These are phyloP conservation scores for Alfaro cultratus DNA, from an alignment of 2,797 vertebrate species.

Conservation along the genomic window DNA sequence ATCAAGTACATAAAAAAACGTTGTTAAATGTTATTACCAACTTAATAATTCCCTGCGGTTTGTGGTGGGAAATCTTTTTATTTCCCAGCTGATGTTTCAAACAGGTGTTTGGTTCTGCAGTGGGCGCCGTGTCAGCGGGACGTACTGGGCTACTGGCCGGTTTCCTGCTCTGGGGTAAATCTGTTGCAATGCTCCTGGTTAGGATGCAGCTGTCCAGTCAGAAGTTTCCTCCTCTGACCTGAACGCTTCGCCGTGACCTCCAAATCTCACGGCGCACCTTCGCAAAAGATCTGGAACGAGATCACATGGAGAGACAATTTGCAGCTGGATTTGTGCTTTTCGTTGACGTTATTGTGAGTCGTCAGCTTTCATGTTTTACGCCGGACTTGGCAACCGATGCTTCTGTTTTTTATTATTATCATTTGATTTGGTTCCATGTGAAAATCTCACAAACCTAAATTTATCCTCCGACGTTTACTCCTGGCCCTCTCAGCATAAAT, in stretches of 20 bases:
- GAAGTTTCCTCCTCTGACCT: conserved; percentile 57
- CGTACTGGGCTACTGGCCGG: conserved; percentile 38
- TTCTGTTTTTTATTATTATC: not conserved
- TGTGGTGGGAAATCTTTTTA: conserved; percentile 3
- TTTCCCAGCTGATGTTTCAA: not conserved
- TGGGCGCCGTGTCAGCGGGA: conserved; percentile 29
- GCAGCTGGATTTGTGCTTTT: conserved; percentile 18
- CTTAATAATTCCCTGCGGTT: not conserved
- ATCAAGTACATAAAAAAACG: not conserved
- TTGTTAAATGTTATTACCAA: not conserved
- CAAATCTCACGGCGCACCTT: conserved; percentile 40
- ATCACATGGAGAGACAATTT: conserved; percentile 30
- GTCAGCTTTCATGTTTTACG: conserved; percentile 7
- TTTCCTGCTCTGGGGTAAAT: conserved; percentile 50
- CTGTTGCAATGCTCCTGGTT: conserved; percentile 60
- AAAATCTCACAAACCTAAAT: conserved; percentile 33
- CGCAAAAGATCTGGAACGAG: conserved; percentile 45
- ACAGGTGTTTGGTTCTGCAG: conserved; percentile 38
- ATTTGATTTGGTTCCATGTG: conserved; percentile 3
- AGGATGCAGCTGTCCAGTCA: conserved; percentile 69
- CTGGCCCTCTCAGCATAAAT: conserved; percentile 46
- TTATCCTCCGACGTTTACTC: conserved; percentile 52
- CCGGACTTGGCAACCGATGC: not conserved
- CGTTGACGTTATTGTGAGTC: conserved; percentile 8
- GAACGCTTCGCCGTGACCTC: conserved; percentile 51